These are phyloP conservation scores for Zaprionus camerounensis DNA, from an alignment of 1,140 invertebrate species.

Conservation along the genomic window DNA sequence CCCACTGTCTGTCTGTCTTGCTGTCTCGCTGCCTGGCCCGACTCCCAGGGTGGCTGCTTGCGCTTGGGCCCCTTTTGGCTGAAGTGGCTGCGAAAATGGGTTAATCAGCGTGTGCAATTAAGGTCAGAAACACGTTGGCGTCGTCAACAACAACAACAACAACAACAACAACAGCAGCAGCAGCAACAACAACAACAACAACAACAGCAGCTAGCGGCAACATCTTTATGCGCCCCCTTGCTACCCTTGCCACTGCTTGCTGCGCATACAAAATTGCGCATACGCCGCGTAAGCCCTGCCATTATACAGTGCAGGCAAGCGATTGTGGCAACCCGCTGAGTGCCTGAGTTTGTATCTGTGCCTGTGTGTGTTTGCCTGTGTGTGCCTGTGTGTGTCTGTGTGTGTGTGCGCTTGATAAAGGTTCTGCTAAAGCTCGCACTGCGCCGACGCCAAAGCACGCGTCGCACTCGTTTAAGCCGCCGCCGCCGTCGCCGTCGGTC, in stretches of 20 bases:
- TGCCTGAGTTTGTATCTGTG: background rate
- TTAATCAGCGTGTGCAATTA: constrained; percentile 76
- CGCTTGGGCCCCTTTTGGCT: constrained; percentile 21
- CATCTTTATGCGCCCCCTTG: constrained; percentile 19
- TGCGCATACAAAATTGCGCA: constrained; percentile 68
- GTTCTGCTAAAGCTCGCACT: constrained; percentile 49
- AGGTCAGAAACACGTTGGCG: constrained; percentile 74
- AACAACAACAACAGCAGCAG: constrained; percentile 8
- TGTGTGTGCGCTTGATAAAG: constrained; percentile 37
- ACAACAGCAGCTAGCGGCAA: constrained; percentile 1
- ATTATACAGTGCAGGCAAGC: constrained; percentile 62
- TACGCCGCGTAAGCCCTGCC: constrained; percentile 71
- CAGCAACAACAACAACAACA: background rate
- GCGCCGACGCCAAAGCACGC: constrained; percentile 69
- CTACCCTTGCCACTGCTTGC: background rate
- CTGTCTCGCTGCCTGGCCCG: background rate
- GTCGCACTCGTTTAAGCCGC: constrained; percentile 51
- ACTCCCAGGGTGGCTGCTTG: constrained; percentile 6
- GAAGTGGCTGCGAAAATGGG: constrained; percentile 65
- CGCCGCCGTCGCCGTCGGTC: constrained; percentile 48
- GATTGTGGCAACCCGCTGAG: constrained; percentile 36
- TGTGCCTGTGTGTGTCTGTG: constrained; percentile 20
- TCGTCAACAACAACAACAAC: constrained; percentile 52
- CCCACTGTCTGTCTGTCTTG: background rate
- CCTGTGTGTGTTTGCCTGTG: constrained; percentile 12